Evolutionary conservation across 2,888 invertebrate species (phyloP).

Genomic region (Galerucella calmariensis): DNA sequence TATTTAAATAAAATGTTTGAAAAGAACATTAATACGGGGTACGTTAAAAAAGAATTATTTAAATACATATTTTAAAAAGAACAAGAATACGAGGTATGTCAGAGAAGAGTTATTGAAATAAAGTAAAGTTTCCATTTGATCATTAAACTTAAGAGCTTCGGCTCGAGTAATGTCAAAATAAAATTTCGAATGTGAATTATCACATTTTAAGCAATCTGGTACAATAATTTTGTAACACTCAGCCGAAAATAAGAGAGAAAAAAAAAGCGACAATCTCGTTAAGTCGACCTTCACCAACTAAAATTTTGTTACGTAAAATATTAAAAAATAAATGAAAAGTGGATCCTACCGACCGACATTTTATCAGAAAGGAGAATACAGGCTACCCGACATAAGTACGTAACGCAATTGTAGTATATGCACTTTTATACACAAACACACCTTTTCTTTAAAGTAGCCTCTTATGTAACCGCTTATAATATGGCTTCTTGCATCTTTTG

Average conservation of each 20-base stretch:
- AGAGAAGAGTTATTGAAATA: too few species aligned
- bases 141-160: too few species aligned
- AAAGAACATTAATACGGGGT: too few species aligned
- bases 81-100: too few species aligned
- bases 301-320: slow-evolving; percentile 1
- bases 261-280: neutral
- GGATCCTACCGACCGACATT: neutral
- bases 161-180: too few species aligned
- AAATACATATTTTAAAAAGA: too few species aligned
- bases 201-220: neutral
- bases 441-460: neutral
- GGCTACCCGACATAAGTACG: too few species aligned
- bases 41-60: too few species aligned
- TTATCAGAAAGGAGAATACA: too few species aligned
- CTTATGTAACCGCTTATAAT: slow-evolving; percentile 4
- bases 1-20: too few species aligned
- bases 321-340: slow-evolving; percentile 1
- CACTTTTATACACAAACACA: neutral
- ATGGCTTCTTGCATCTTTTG: neutral
- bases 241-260: slow-evolving; percentile 2
- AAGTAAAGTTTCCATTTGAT: too few species aligned
- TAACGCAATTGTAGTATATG: slow-evolving; percentile 1
- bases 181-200: neutral
- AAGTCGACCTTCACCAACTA: slow-evolving; percentile 16
- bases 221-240: neutral